Percentiles rank a stretch among this genome's conserved stretches.
These are phyloP conservation scores for Vanessa tameamea DNA, from an alignment of 1,140 invertebrate species.

Conservation along the genomic window DNA sequence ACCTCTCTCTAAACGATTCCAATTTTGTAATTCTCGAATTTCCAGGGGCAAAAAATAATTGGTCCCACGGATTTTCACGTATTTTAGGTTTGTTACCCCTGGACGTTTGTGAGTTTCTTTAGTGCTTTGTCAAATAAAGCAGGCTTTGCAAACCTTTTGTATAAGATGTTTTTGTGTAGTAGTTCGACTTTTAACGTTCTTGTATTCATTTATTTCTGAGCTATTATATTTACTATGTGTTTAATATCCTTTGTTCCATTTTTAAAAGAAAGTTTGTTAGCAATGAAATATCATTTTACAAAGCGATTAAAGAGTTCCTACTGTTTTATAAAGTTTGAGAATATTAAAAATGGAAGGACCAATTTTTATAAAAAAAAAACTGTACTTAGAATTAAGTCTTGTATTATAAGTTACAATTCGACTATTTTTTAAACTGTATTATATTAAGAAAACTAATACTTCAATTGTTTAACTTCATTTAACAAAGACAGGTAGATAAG, in stretches of 20 bases:
- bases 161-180: conserved; percentile 14
- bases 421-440: too few relatives aligned
- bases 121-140: conserved; percentile 22
- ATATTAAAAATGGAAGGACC: not conserved
- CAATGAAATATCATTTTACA: not conserved
- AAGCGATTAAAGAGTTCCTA: not conserved
- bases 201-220: conserved; percentile 17
- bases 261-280: not conserved
- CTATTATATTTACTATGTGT: conserved; percentile 13
- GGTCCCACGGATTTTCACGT: conserved; percentile 64
- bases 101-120: conserved; percentile 18
- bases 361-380: too few relatives aligned
- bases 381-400: too few relatives aligned
- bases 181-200: conserved; percentile 23
- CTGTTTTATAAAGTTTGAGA: not conserved
- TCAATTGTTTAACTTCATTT: too few relatives aligned
- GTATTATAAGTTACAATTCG: too few relatives aligned
- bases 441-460: too few relatives aligned
- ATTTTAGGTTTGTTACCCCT: conserved; percentile 40
- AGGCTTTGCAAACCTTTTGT: conserved; percentile 24
- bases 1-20: conserved; percentile 75
- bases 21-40: conserved; percentile 79
- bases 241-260: conserved; percentile 1
- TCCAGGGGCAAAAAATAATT: conserved; percentile 77
- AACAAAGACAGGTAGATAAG: too few relatives aligned